Evolutionary conservation across 1,140 invertebrate genomes (phyloP), one percentile per base, ranked within the genome.

Genomic region (Pachypsylla venusta): DNA sequence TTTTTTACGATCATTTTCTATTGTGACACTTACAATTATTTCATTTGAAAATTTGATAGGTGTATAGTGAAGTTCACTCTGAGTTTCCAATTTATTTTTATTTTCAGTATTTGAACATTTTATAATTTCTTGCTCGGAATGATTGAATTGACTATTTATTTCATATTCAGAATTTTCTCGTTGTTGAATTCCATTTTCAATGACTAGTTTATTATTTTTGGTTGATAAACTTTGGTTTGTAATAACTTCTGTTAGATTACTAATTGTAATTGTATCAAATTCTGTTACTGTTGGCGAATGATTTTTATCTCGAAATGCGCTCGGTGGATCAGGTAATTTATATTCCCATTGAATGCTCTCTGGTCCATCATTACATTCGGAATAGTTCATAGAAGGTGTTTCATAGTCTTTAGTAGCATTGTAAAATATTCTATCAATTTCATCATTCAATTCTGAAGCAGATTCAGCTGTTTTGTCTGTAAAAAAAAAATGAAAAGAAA

Each of bases 301-400:
- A 16, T 66, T 65, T 28, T 62, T 53, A 61, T 81, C 79, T 12
- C 78, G 67, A 61, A 80, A 81, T n/a, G 70, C 76, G 54, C 73
- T 78, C 1, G 80, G 80, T 2, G 80, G 80, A 1, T 78, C 77
- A 10, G 80, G 80, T n/a, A 81, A 68, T 62, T 78, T 74, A 62
- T 81, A 81, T 30, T 81, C 75, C 79, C 79, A 82, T 48, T 57
- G 54, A 2, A 28, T 28, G 20, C 57, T 53, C 1, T 42, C 22
- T 4, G 54, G 53, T 1, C 30, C 26, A 25, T 35, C 19, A 10
- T 42, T 62, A 5, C 58, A 25, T 22, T 61, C 53, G 1, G 58
- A 24, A 14, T 55, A 1, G n/a, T 55, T 57, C 25, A 56, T 57
- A 5, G 62, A 57, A 2, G 61, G 35, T 5, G 39, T 54, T 7